These are phyloP conservation scores for Alosa sapidissima DNA, from an alignment of 2,797 vertebrate species.

Conservation along the genomic window DNA sequence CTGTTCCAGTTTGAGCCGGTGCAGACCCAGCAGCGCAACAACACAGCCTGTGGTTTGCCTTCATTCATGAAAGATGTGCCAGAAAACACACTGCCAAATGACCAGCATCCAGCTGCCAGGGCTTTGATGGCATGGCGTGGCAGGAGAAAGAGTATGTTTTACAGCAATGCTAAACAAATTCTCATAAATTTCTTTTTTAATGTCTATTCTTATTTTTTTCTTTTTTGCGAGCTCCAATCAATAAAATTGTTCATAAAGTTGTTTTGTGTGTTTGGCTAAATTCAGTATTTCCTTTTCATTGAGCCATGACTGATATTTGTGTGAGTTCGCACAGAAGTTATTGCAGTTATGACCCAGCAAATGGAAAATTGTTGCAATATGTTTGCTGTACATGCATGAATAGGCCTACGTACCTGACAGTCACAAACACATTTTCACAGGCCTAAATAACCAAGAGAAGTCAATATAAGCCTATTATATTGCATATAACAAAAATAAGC, in stretches of 20 bases:
- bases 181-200: not conserved
- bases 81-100: not conserved
- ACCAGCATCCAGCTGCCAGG: not conserved
- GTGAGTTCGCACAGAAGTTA: not conserved
- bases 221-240: not conserved
- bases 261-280: constrained; percentile 27
- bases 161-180: not conserved
- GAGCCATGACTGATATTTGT: not conserved
- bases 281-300: constrained; percentile 11
- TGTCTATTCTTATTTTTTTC: not conserved
- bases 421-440: not conserved
- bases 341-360: not conserved
- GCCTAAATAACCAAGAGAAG: not conserved
- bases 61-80: constrained; percentile 18
- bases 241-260: not conserved
- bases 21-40: not conserved
- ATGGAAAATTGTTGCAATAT: not conserved
- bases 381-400: not conserved
- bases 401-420: not conserved
- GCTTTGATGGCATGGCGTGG: not conserved
- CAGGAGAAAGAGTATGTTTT: constrained; percentile 1
- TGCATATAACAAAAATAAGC: too few relatives aligned
- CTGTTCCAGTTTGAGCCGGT: not conserved
- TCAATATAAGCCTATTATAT: not conserved
- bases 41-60: not conserved